These are phyloP conservation scores for Atrichornis clamosus DNA, from an alignment of 2,113 vertebrate genomes.

Conservation along the genomic window DNA sequence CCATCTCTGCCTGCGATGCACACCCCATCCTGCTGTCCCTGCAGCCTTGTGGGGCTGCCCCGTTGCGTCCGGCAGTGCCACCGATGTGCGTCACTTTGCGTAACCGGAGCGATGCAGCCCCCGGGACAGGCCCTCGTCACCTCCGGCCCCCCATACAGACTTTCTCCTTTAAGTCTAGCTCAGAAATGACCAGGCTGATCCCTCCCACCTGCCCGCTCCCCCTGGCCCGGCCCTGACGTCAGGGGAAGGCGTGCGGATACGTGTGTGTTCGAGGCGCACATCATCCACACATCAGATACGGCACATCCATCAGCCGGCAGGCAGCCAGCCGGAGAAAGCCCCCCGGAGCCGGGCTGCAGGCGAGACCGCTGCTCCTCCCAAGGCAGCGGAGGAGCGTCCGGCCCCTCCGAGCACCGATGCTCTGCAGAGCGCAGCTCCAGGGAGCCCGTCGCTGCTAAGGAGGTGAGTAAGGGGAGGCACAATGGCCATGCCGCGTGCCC, in stretches of 20 bases:
- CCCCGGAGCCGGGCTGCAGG: neutral
- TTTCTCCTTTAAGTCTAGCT: conserved; percentile 64
- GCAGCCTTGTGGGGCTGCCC: neutral
- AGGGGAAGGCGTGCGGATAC: conserved; percentile 64
- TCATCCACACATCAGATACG: conserved; percentile 1
- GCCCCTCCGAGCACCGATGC: neutral
- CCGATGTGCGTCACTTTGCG: neutral
- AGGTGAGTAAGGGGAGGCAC: conserved; percentile 15
- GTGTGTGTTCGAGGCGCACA: conserved; percentile 50
- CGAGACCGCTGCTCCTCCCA: neutral
- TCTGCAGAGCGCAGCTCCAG: neutral
- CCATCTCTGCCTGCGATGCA: neutral
- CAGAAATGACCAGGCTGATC: conserved; percentile 47
- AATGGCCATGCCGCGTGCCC: neutral
- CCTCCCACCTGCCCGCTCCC: conserved; percentile 65
- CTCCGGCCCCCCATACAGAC: neutral
- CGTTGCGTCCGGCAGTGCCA: accelerated
- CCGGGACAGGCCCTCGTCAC: accelerated
- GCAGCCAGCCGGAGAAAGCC: neutral
- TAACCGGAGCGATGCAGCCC: neutral
- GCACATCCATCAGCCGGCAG: conserved; percentile 9
- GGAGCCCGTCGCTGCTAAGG: neutral
- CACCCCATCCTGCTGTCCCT: neutral
- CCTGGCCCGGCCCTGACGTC: conserved; percentile 67
- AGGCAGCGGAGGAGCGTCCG: neutral